These are phyloP conservation scores for Ophiodon elongatus DNA, from an alignment of 2,113 vertebrate species.

Conservation along the genomic window DNA sequence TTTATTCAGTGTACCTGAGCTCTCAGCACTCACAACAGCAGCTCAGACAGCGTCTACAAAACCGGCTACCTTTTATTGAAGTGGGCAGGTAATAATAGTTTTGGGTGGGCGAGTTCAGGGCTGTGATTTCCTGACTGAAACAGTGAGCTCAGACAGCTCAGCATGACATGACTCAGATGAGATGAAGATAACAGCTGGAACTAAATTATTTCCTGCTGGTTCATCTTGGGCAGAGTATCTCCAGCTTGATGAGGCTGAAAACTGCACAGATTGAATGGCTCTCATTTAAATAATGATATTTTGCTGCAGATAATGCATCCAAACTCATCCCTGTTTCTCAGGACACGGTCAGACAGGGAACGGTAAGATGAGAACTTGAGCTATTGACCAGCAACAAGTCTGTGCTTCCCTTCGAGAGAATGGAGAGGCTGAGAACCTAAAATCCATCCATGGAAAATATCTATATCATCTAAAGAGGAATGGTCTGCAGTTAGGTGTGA, in stretches of 20 bases:
- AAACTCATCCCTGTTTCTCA: not conserved
- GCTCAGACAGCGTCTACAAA: conserved; percentile 4
- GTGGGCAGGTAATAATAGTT: conserved; percentile 19
- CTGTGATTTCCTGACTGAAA: conserved; percentile 26
- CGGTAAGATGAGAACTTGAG: not conserved
- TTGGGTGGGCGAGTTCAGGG: conserved; percentile 7
- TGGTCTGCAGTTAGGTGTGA: not conserved
- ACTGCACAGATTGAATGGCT: not conserved
- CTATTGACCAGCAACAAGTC: not conserved
- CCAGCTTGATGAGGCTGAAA: not conserved
- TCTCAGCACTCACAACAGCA: conserved; percentile 5
- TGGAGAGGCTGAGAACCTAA: not conserved
- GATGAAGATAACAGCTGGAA: conserved; percentile 9
- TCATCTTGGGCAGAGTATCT: not conserved
- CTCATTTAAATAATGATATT: not conserved
- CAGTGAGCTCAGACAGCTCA: conserved; percentile 1
- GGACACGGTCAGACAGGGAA: not conserved
- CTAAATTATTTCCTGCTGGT: not conserved
- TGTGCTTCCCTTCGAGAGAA: not conserved
- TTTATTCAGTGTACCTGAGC: not conserved
- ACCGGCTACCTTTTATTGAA: not conserved
- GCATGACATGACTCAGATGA: not conserved
- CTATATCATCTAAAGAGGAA: too few species aligned
- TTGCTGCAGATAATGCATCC: not conserved
- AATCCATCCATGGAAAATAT: too few species aligned